Conservation (phyloP, 2,888 invertebrate species). For the Eubasilissa splendida region DNA sequence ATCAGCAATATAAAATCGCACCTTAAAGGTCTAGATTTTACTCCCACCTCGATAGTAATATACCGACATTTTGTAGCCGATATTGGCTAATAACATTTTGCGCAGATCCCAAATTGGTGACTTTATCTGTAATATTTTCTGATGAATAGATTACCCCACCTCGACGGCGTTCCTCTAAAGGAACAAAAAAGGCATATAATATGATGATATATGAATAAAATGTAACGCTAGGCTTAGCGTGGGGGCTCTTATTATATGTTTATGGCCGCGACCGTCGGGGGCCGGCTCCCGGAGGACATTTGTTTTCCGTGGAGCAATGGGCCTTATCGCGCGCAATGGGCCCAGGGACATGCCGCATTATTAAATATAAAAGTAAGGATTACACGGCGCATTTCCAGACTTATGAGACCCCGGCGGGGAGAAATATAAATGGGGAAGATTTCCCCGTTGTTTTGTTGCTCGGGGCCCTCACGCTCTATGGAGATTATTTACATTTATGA, state of each 20-base stretch:
- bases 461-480: background rate
- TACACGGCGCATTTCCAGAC: constrained; percentile 45
- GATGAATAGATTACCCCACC: too few species aligned
- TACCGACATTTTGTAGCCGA: too few species aligned
- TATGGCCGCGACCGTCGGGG: background rate
- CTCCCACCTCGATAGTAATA: too few species aligned
- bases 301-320: constrained; percentile 46
- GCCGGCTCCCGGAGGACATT: constrained; percentile 29
- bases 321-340: constrained; percentile 51
- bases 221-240: too few species aligned
- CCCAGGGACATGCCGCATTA: constrained; percentile 49
- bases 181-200: too few species aligned
- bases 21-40: too few species aligned
- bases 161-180: too few species aligned
- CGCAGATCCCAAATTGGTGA: too few species aligned
- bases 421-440: constrained; percentile 37
- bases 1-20: too few species aligned
- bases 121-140: too few species aligned
- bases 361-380: constrained; percentile 56
- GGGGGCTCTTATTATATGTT: constrained; percentile 16
- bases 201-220: too few species aligned
- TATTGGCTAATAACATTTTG: too few species aligned
- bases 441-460: constrained; percentile 4
- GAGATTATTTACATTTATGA: constrained; percentile 21
- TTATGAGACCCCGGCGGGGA: constrained; percentile 42